phyloP scores from a whole-genome alignment of 2,113 vertebrate species.

The Athene cunicularia region DNA sequence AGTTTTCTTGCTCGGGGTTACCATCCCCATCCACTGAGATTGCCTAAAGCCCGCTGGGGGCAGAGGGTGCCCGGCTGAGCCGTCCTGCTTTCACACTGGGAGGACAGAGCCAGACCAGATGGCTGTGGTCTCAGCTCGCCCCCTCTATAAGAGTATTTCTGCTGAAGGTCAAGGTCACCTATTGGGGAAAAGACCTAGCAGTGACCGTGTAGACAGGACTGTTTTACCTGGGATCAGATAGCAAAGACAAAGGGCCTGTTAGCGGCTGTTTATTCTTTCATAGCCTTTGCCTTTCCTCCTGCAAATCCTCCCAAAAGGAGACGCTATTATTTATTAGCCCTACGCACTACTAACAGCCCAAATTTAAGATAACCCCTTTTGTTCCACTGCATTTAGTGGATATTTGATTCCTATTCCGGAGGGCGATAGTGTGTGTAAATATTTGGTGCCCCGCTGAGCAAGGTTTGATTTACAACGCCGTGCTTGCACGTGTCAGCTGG shows the following conservation, averaged over 20 bases:
- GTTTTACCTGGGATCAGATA: background rate
- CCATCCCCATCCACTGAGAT: background rate
- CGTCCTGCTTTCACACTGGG: fast-evolving
- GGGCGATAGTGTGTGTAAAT: background rate
- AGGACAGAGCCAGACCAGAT: fast-evolving
- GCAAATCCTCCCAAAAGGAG: background rate
- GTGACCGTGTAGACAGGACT: fast-evolving
- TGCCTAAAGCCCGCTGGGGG: background rate
- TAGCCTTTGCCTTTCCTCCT: background rate
- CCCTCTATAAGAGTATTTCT: fast-evolving
- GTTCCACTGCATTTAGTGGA: background rate
- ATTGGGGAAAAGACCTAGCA: background rate
- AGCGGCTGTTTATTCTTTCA: background rate
- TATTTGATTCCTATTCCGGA: background rate
- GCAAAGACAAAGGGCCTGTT: background rate
- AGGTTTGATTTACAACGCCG: background rate
- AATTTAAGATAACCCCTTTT: constrained; percentile 12
- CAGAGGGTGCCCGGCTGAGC: background rate
- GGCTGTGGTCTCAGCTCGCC: background rate
- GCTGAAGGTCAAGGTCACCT: background rate
- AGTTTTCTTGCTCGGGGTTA: background rate
- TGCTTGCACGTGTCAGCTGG: background rate
- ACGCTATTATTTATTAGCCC: background rate
- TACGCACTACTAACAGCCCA: background rate
- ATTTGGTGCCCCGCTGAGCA: background rate